phyloP scores from a whole-genome alignment of 2,113 vertebrate species.

The Burhinus bistriatus region DNA sequence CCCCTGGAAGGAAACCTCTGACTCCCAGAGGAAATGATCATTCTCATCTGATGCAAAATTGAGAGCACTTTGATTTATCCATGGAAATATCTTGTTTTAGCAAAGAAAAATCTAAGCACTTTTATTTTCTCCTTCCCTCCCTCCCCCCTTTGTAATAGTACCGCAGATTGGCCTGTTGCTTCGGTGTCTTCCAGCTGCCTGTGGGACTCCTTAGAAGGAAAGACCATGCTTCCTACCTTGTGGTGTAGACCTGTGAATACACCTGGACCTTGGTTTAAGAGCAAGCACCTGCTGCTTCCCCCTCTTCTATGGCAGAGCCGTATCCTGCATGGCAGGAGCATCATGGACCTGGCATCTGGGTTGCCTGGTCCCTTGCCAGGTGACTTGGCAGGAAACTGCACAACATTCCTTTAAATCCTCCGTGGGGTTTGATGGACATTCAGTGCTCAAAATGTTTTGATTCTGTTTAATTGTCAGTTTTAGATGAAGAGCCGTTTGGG shows the following conservation, averaged over 20 bases:
- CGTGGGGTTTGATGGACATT: background rate
- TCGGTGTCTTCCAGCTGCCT: background rate
- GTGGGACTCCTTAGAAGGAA: background rate
- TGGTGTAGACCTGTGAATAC: background rate
- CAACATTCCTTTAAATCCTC: background rate
- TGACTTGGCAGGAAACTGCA: background rate
- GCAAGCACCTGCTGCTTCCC: background rate
- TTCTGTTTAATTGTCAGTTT: background rate
- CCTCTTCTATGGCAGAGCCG: fast-evolving
- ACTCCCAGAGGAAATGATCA: background rate
- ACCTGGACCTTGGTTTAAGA: no score
- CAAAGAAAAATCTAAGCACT: background rate
- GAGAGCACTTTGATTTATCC: background rate
- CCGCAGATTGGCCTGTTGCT: background rate
- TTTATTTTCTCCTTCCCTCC: no score
- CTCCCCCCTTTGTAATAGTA: background rate
- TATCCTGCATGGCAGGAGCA: background rate
- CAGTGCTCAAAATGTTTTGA: background rate
- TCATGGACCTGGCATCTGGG: background rate
- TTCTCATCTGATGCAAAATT: background rate
- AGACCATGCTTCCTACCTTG: background rate
- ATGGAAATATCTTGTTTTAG: background rate
- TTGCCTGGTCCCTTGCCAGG: background rate
- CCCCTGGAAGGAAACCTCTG: background rate
- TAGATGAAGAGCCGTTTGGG: background rate